Evolutionary conservation across 2,113 vertebrate genomes (phyloP), one percentile per base, ranked within the genome.

Genomic region (Lontra canadensis): DNA sequence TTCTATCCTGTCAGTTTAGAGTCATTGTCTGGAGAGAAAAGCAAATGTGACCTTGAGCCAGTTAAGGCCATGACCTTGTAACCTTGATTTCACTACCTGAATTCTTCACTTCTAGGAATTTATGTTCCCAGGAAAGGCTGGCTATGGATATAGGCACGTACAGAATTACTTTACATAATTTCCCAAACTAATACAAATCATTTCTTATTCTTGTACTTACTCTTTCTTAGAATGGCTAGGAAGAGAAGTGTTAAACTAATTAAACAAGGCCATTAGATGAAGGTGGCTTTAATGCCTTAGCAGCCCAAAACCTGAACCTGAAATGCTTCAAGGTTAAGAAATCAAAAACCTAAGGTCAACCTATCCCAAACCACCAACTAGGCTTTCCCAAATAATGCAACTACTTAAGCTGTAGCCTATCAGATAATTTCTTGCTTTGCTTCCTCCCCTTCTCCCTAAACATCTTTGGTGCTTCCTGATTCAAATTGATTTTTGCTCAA

Each of bases 91-190:
- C 71, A 49, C 61, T 91, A 47, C 7, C 36, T 49, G 15, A 95
- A n/a, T 95, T 20, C 82, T 96, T 94, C 42, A 57, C 78, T 88
- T 84, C 78, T 71, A 74, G 82, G 57, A 85, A 81, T 47, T 44
- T 69, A 85, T 55, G 59, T 88, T 91, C 71, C 49, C 71, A 90
- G 21, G 57, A 94, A 96, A 96, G 44, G 39, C 34, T 25, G 63
- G 88, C 49, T 59, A 88, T 31, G 67, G 39, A 88, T 42, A 96
- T 23, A 17, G 31, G 80, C 59, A 96, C 26, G 89, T 71, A 42
- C 21, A 76, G 25, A 93, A 82, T 81, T 79, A 93, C 13, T 67
- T 69, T 55, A 78, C 36, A 36, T 80, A 63, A 94, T 91, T 44
- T 59, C 80, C 36, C 55, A 90, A 97, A 95, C 31, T 47, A 82